Base-by-base conservation (phyloP, 2,113 vertebrate species). In the Myotis brandtii region DNA sequence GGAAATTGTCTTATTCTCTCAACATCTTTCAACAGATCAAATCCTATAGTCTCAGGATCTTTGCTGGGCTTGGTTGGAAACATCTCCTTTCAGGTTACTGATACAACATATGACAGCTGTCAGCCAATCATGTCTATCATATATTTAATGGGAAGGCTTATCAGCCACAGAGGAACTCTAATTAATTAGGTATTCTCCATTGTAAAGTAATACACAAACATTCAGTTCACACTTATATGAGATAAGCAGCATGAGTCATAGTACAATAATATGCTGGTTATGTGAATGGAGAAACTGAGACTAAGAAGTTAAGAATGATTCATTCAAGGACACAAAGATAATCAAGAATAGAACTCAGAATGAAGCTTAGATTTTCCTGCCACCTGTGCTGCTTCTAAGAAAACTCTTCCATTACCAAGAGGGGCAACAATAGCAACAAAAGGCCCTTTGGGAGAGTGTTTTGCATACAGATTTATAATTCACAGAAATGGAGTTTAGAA, bases 101-200 rank as follows among this genome's bases (percentile, higher is more conserved):
- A 86, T 93, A 70, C 14, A 96, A 93, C 67, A 76, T 50, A 80
- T 92, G 96, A 97, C 95, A 94, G 93, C 52, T 94, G 82, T 91
- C 67, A 93, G 72, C 86, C 94, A 95, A 97, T 96, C 89, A 25
- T 72, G 84, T 90, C 52, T 92, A 88, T 96, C 83, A 73, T 77
- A 25, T 70, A 85, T 85, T 93, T 97, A 97, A 96, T 73, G 23
- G 72, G 80, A 92, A 97, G 54, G 34, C 80, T 96, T 97, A 96
- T 97, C 93, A 85, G 95, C 59, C 91, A 54, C 86, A 89, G 66
- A 92, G 93, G 86, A 93, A 56, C 32, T 73, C 89, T 88, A 96
- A 93, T 98, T 97, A 97, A 97, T 97, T 94, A 96, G 70, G 52
- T 48, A 90, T 81, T 95, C 95, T 96, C 84, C 16, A 17, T 46